Evolutionary conservation across 2,113 vertebrate genomes (phyloP), one percentile per base, ranked within the genome.

Genomic region (Hippocampus zosterae): DNA sequence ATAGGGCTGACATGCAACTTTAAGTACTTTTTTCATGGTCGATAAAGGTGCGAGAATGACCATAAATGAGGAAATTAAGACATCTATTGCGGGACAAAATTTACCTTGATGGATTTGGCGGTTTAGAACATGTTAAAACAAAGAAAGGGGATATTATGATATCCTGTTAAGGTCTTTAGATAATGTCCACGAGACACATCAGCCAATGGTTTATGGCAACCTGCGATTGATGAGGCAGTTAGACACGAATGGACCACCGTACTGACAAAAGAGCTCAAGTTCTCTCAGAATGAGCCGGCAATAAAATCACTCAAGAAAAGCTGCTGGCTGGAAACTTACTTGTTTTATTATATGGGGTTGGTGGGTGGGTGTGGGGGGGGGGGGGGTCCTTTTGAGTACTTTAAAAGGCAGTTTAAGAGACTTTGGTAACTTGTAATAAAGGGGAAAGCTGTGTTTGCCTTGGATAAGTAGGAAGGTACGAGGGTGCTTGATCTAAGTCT

Each of bases 401-500:
- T 62, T 64, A 40, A 70, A 74, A 53, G 9, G n/a, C 60, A 64
- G 46, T 65, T 44, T 67, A 19, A 63, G 44, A 69, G 59, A 46
- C 48, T 37, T 15, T 50, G 29, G 53, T 72, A 25, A 71, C 55
- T 72, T 76, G n/a, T 71, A 70, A 50, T 13, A 70, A 60, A 29
- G 56, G 33, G 13, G 63, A 64, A 50, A 73, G 55, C 65, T 73
- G 53, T 48, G 68, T 63, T 62, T 56, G 60, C 74, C 68, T 68
- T 25, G 60, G 68, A 42, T 80, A 81, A 84, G 77, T 69, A 63
- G 61, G 70, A 46, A 25, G 67, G 69, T 72, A 68, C 66, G 44
- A 48, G 60, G 44, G 65, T 81, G 60, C 23, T 40, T 11, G 16
- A 69, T 67, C 41, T 5, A 8, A 76, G 72, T 46, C 76, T 77